Evolutionary conservation across 1,140 invertebrate genomes (phyloP), one percentile per base, ranked within the genome.

Genomic region (Palaemon carinicauda): DNA sequence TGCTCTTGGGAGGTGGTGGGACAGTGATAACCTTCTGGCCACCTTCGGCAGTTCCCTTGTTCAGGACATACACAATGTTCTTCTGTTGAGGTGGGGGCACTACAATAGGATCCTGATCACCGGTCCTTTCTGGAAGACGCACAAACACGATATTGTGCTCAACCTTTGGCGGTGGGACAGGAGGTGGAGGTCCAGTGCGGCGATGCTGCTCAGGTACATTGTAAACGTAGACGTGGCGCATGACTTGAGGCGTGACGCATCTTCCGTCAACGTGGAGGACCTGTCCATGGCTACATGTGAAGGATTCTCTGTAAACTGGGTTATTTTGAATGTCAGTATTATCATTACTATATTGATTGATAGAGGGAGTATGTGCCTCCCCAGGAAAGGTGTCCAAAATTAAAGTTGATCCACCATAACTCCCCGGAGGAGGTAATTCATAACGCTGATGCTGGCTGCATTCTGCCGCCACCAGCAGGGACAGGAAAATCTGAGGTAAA

Each of bases 31-130:
- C 80, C 54, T 88, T 65, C 17, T 84, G 88, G 10, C 3, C 21
- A 27, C 74, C 75, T 7, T 71, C 74, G 14, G 87, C 74, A 24
- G 78, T 77, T 31, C 81, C 27, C 82, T 88, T 88, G 88, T 74
- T 88, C 50, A 89, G 88, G 31, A 89, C 86, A 60, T 89, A 89
- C 17, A 89, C 82, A 17, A 88, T 81, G 78, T 87, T 88, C 53
- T 88, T 88, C 56, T 85, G 82, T 24, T 88, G 88, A 4, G 88
- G 86, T 14, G 88, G 88, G 51, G 88, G 88, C n/a, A 89, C 71
- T 17, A 89, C 86, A 56, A 89, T 77, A 19, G 88, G 88, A 60
- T 86, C 60, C 77, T 52, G 81, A 7, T 50, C 53, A n/a, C 17
- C 53, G 27, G 71, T 31, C 2, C n/a, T 24, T n/a, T 89, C 88